Evolutionary conservation across 2,888 invertebrate species (phyloP).

Genomic region (Urechis unicinctus): DNA sequence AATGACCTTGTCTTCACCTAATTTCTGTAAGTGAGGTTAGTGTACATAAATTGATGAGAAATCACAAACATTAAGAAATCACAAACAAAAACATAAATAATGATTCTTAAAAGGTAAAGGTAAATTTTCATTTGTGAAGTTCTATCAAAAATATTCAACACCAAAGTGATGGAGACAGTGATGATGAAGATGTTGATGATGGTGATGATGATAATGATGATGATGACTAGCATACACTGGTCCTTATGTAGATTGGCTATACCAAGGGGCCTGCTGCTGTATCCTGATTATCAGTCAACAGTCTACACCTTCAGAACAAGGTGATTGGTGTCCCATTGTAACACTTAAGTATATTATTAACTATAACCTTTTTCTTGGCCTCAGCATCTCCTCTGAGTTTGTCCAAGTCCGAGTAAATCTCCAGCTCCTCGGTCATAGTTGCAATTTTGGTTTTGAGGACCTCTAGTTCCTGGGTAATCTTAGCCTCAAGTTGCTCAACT

Average conservation of each 20-base stretch:
- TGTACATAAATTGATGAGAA: background rate
- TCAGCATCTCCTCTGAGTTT: constrained; percentile 55
- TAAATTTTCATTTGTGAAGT: background rate
- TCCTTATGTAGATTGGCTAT: too few species aligned
- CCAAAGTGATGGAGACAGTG: too few species aligned
- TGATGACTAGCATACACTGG: too few species aligned
- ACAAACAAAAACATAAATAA: background rate
- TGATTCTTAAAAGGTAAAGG: background rate
- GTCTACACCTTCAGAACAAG: too few species aligned
- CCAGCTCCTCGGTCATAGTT: constrained; percentile 61
- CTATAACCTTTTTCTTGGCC: constrained; percentile 53
- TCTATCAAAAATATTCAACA: too few species aligned
- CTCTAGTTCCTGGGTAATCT: constrained; percentile 58
- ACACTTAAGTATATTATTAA: too few species aligned
- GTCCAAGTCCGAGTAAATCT: constrained; percentile 59
- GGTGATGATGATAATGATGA: too few species aligned
- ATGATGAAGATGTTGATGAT: too few species aligned
- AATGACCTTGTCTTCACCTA: constrained; percentile 38
- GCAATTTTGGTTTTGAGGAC: constrained; percentile 53
- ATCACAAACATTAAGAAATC: background rate
- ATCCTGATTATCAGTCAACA: too few species aligned
- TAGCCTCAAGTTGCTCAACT: constrained; percentile 64
- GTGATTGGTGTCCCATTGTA: too few species aligned
- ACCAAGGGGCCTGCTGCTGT: too few species aligned
- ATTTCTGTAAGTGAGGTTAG: constrained; percentile 30